phyloP scores from a whole-genome alignment of 2,888 invertebrate genomes.

The Drosophila nr. perissopoda region DNA sequence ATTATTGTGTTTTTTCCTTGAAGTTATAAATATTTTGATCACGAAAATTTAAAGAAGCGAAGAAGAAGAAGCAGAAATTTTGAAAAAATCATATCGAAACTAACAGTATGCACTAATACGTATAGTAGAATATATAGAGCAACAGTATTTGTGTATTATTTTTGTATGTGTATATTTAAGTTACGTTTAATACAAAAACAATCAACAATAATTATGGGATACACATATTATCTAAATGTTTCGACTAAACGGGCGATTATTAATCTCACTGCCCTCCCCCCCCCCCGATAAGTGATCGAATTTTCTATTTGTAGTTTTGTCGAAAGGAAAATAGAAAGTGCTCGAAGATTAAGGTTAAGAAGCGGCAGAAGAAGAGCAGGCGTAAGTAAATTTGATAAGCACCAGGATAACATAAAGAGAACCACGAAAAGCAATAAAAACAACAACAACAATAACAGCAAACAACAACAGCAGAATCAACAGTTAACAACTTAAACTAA shows the following conservation, averaged over 20 bases:
- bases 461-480: conserved; percentile 4
- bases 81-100: not conserved
- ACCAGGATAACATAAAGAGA: conserved; percentile 8
- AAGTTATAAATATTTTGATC: not conserved
- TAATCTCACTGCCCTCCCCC: not conserved
- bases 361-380: conserved; percentile 45
- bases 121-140: not conserved
- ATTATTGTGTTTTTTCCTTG: not conserved
- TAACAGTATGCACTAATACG: conserved; percentile 4
- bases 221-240: conserved; percentile 37
- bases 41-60: not conserved
- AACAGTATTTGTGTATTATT: not conserved
- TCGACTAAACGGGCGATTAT: conserved; percentile 60
- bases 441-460: not conserved
- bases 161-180: conserved; percentile 15
- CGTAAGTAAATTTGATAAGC: conserved; percentile 61
- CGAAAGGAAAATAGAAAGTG: conserved; percentile 71
- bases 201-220: conserved; percentile 11
- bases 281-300: conserved; percentile 11
- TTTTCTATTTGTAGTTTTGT: conserved; percentile 75
- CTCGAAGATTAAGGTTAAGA: conserved; percentile 61
- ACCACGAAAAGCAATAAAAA: not conserved
- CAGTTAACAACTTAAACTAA: conserved; percentile 37
- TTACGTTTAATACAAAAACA: conserved; percentile 13
- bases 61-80: not conserved